phyloP scores from a whole-genome alignment of 2,113 vertebrate genomes.

The Platysteira castanea region DNA sequence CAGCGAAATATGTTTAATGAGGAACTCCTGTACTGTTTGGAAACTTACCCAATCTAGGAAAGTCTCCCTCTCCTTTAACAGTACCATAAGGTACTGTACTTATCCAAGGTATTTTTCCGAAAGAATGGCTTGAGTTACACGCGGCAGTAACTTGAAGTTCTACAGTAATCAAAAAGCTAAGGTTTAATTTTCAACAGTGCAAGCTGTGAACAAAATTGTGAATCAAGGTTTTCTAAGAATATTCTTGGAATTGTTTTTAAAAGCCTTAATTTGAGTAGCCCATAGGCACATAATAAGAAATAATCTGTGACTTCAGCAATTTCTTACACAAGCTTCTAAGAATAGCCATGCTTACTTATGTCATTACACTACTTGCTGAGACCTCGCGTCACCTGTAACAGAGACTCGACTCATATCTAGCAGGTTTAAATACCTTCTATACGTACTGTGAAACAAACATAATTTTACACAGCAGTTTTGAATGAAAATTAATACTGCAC shows the following conservation, averaged over 20 bases:
- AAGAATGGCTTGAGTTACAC: not conserved
- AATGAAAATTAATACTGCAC: not conserved
- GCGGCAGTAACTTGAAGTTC: not conserved
- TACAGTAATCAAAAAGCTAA: not conserved
- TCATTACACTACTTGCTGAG: not conserved
- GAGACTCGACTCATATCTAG: not conserved
- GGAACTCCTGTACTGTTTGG: not conserved
- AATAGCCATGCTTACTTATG: fast-evolving
- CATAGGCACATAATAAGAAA: not conserved
- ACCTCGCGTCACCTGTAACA: not conserved
- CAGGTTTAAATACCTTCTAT: not conserved
- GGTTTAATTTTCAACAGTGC: not conserved
- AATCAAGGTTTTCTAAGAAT: not conserved
- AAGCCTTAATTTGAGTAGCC: not conserved
- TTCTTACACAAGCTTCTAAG: not conserved
- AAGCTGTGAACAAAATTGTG: not conserved
- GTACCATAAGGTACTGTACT: too few relatives aligned
- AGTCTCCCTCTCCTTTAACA: not conserved
- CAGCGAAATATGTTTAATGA: not conserved
- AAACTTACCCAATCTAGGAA: not conserved
- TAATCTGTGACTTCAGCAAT: not conserved
- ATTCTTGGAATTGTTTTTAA: not conserved
- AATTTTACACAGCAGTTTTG: not conserved
- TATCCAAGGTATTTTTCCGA: not conserved
- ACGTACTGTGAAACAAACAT: not conserved